Conservation (phyloP, 92 coral and sea anemone genomes). For the Paramuricea clavata region DNA sequence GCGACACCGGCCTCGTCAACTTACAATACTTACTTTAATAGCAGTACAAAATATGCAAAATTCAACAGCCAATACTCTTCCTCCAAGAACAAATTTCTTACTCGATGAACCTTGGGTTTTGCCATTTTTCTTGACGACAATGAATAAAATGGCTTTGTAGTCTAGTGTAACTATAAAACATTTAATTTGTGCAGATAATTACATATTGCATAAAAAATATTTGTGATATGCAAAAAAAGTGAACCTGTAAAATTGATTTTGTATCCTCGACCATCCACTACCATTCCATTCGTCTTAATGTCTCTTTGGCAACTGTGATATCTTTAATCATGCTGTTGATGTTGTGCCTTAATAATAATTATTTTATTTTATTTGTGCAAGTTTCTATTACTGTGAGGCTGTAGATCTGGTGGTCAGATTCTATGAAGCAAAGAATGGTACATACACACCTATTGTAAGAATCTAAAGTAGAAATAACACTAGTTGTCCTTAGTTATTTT, state of each 20-base stretch:
- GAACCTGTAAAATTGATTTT: slow-evolving; percentile 19
- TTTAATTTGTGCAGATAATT: background rate
- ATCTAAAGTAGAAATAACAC: too few relatives aligned
- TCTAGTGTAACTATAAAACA: slow-evolving; percentile 15
- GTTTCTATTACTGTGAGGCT: background rate
- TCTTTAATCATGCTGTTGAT: background rate
- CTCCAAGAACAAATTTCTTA: slow-evolving; percentile 1
- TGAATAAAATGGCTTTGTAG: slow-evolving; percentile 3
- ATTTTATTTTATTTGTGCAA: too few relatives aligned
- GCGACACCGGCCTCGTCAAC: background rate
- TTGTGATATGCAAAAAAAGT: background rate
- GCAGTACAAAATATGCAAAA: slow-evolving; percentile 22
- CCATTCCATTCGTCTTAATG: background rate
- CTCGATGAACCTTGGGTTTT: background rate
- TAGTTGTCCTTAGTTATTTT: background rate
- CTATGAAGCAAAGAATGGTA: too few relatives aligned
- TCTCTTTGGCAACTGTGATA: background rate
- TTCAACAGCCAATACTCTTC: background rate
- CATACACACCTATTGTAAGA: too few relatives aligned
- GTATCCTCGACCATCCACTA: background rate
- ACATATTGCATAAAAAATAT: too few relatives aligned
- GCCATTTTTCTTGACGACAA: background rate
- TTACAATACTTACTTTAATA: slow-evolving; percentile 2
- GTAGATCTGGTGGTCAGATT: too few relatives aligned
- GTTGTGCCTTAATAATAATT: background rate